Evolutionary conservation across 2,888 invertebrate species (phyloP), one percentile per base, ranked within the genome.

Genomic region (Phaedon cochleariae): DNA sequence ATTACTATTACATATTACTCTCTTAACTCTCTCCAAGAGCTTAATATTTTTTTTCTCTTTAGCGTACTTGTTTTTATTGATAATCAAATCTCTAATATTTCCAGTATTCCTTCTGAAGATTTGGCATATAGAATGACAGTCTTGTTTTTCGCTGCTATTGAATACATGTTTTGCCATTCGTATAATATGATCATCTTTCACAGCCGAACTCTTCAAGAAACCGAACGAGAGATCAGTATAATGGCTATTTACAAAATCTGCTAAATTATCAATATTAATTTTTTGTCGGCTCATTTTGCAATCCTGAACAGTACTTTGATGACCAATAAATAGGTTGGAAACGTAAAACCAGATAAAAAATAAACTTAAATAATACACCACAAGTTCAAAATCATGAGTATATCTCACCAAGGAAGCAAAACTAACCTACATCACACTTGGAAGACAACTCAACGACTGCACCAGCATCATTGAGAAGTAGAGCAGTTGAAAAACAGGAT

Each of bases 111-210:
- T 49, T 49, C 49, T 7, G n/a, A n/a, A n/a, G n/a, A n/a, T n/a
- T n/a, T n/a, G n/a, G n/a, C n/a, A n/a, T n/a, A n/a, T n/a, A n/a
- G 29, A 51, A 51, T 51, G 51, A 17, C 51, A 51, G 26, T 51
- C 12, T 21, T 26, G 51, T 51, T 51, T 51, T 22, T 51, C 51
- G 17, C 15, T 51, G 17, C 29, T 12, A 15, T 51, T 51, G 51
- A 51, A 22, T 51, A 22, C 17, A 22, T 22, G 26, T n/a, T 51
- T 2, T 15, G 51, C 51, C 26, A 51, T 51, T 51, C 17, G 51
- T 26, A 22, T 22, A n/a, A 51, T 22, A 26, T 22, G 17, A 22
- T 26, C 29, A 21, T 51, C 26, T 3, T 51, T 51, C 15, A 51
- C 22, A 22, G 51, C 9, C 15, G 2, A 51, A 51, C 26, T 10